Percentiles rank a stretch among this genome's conserved stretches.
Conservation (phyloP, 2,113 vertebrate species). For the Agapornis roseicollis region DNA sequence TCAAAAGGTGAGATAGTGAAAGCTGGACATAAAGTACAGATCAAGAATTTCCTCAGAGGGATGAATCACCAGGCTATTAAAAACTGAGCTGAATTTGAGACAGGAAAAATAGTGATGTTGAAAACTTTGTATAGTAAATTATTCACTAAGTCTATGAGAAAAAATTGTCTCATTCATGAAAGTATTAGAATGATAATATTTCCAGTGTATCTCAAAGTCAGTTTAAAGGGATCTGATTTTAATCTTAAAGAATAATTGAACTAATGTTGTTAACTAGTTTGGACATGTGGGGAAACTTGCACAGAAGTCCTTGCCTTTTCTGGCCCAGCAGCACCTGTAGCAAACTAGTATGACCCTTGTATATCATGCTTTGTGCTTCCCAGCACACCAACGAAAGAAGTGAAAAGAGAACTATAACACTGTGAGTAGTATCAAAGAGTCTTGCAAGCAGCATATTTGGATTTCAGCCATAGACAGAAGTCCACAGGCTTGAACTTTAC, state of each 20-base stretch:
- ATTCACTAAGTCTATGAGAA: not conserved
- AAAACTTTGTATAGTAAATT: not conserved
- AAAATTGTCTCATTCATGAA: not conserved
- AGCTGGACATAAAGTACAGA: not conserved
- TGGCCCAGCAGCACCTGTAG: not conserved
- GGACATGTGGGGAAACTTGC: not conserved
- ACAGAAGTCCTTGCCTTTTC: not conserved
- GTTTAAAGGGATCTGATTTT: not conserved
- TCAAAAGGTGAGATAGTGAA: not conserved
- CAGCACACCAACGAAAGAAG: not conserved
- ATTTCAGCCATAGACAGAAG: not conserved
- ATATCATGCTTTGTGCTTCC: not conserved
- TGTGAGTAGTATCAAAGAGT: not conserved
- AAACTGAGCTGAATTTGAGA: not conserved
- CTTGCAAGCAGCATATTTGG: not conserved
- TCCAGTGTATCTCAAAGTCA: not conserved
- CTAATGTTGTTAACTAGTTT: not conserved
- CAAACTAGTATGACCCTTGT: not conserved
- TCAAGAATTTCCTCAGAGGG: not conserved
- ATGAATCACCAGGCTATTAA: not conserved
- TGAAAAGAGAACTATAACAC: not conserved
- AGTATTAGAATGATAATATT: not conserved
- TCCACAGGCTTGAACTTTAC: accelerated
- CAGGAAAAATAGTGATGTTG: not conserved
- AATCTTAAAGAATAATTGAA: not conserved